Conservation (phyloP, 2,888 invertebrate genomes). For the Ceramica pisi region DNA sequence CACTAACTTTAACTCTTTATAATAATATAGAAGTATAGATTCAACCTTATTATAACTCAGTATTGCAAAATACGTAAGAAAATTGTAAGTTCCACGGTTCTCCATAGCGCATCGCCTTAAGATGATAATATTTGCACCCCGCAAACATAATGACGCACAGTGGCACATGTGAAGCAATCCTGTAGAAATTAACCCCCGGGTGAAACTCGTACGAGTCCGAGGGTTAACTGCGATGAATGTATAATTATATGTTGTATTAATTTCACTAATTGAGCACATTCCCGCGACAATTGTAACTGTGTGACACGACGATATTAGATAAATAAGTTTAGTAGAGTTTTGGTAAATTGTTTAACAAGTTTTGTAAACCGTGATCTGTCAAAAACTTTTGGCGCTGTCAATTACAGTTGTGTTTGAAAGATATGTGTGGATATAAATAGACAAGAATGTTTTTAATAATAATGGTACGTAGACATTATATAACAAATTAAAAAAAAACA, state of each 20-base stretch:
- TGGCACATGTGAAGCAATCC: constrained; percentile 69
- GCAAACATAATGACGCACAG: constrained; percentile 74
- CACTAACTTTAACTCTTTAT: too few species aligned
- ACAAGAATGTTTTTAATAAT: background rate
- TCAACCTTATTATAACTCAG: background rate
- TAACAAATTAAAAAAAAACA: background rate
- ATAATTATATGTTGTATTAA: constrained; percentile 66
- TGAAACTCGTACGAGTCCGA: constrained; percentile 39
- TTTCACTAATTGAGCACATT: constrained; percentile 61
- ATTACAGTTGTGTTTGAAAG: constrained; percentile 6
- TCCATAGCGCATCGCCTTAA: constrained; percentile 25
- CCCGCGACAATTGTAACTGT: constrained; percentile 8
- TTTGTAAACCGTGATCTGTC: constrained; percentile 5
- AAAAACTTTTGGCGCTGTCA: constrained; percentile 22
- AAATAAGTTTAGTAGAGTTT: constrained; percentile 32
- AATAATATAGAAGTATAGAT: too few species aligned
- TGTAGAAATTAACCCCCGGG: constrained; percentile 71
- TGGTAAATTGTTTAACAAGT: constrained; percentile 19
- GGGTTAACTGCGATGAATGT: constrained; percentile 57
- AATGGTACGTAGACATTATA: background rate
- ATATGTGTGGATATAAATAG: background rate
- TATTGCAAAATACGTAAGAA: background rate
- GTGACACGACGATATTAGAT: constrained; percentile 8
- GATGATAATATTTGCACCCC: constrained; percentile 69
- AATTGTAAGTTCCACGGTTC: background rate